Conservation (phyloP, 2,797 vertebrate genomes). For the Schizothorax lantsangensis region DNA sequence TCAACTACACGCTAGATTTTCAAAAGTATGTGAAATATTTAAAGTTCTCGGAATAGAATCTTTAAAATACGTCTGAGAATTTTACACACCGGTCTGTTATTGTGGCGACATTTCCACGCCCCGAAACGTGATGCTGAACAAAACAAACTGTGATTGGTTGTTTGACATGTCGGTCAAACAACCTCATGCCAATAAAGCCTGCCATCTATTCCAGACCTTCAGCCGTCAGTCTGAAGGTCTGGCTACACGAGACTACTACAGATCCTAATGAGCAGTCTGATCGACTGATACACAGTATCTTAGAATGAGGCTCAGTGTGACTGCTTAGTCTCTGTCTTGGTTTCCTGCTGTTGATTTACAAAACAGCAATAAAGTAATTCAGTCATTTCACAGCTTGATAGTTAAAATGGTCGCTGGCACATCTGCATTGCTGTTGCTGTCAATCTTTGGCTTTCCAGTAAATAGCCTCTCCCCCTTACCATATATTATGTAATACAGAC, state of each 20-base stretch:
- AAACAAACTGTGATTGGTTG: no score
- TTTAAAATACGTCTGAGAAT: no score
- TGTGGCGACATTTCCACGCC: no score
- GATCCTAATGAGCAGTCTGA: not conserved
- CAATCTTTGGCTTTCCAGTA: slow-evolving; percentile 18
- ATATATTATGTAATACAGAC: slow-evolving; percentile 22
- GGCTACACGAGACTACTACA: not conserved
- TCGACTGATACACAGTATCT: not conserved
- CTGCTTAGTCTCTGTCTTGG: not conserved
- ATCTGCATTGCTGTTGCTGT: not conserved
- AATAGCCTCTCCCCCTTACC: not conserved
- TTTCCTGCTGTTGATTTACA: not conserved
- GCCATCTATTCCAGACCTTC: no score
- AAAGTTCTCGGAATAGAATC: no score
- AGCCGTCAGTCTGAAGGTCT: no score
- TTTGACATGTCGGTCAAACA: no score
- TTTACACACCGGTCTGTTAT: no score
- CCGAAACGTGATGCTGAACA: no score
- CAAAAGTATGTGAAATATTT: no score
- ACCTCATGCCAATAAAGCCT: no score
- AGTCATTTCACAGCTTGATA: not conserved
- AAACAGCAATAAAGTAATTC: not conserved
- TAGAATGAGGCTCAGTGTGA: not conserved
- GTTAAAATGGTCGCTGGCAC: not conserved
- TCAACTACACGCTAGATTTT: no score